Conservation (phyloP, 2,113 vertebrate genomes). For the Nesogale talazaci region DNA sequence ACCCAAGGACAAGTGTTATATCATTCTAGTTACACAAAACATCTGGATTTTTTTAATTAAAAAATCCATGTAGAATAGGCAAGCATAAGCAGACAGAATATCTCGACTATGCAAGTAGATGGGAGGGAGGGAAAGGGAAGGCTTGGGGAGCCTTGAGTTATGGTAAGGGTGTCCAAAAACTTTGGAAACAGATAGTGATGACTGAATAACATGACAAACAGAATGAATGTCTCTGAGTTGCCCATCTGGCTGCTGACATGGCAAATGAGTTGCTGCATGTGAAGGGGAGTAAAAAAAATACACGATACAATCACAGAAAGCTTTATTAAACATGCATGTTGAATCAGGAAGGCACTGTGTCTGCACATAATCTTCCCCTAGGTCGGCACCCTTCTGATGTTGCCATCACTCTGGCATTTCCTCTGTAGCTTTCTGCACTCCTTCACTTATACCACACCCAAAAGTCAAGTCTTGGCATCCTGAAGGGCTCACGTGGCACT, state of each 20-base stretch:
- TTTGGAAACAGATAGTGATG: background rate
- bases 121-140: background rate
- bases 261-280: background rate
- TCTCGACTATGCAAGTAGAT: background rate
- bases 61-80: background rate
- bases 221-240: background rate
- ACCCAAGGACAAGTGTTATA: background rate
- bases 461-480: too few species aligned
- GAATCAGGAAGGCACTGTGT: too few species aligned
- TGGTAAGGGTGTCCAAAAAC: background rate
- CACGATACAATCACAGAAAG: too few species aligned
- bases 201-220: background rate
- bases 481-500: too few species aligned
- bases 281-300: too few species aligned
- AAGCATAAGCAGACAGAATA: background rate
- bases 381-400: too few species aligned
- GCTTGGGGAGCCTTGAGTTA: background rate
- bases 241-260: background rate
- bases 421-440: too few species aligned
- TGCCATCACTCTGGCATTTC: too few species aligned
- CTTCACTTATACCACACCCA: too few species aligned
- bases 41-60: too few species aligned
- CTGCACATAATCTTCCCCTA: too few species aligned
- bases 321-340: too few species aligned
- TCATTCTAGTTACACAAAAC: background rate